Evolutionary conservation across 1,140 invertebrate species (phyloP).

Genomic region (Trachymyrmex septentrionalis): DNA sequence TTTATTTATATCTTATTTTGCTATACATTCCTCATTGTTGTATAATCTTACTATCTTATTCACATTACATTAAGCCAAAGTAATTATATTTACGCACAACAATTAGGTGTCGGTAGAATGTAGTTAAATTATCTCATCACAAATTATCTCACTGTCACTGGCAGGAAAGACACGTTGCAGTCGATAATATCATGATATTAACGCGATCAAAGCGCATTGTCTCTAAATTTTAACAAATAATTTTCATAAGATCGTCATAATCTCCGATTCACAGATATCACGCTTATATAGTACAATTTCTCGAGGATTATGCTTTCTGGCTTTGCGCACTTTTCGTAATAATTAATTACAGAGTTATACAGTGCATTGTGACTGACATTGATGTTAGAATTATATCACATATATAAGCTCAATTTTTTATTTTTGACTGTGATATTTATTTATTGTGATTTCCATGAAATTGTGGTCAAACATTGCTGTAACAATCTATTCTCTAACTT

Average conservation of each 20-base stretch:
- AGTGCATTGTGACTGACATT: slow-evolving; percentile 34
- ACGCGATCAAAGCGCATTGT: background rate
- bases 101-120: slow-evolving; percentile 12
- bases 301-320: slow-evolving; percentile 61
- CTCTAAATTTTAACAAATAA: slow-evolving; percentile 32
- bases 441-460: background rate
- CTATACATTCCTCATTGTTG: background rate
- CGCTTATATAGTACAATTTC: slow-evolving; percentile 66
- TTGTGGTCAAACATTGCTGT: background rate
- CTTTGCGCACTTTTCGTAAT: slow-evolving; percentile 65
- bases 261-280: slow-evolving; percentile 33
- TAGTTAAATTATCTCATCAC: background rate
- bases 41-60: slow-evolving; percentile 25
- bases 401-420: background rate
- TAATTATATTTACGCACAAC: slow-evolving; percentile 33
- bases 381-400: slow-evolving; percentile 12
- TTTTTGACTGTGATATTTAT: background rate
- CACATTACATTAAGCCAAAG: slow-evolving; percentile 1
- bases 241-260: slow-evolving; percentile 9
- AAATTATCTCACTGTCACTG: slow-evolving; percentile 8
- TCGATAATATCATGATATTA: background rate
- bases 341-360: slow-evolving; percentile 27
- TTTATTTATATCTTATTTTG: slow-evolving; percentile 66
- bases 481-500: background rate
- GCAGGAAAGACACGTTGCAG: background rate